Evolutionary conservation across 2,797 vertebrate genomes (phyloP), one percentile per base, ranked within the genome.

Genomic region (Pangasius macronema): DNA sequence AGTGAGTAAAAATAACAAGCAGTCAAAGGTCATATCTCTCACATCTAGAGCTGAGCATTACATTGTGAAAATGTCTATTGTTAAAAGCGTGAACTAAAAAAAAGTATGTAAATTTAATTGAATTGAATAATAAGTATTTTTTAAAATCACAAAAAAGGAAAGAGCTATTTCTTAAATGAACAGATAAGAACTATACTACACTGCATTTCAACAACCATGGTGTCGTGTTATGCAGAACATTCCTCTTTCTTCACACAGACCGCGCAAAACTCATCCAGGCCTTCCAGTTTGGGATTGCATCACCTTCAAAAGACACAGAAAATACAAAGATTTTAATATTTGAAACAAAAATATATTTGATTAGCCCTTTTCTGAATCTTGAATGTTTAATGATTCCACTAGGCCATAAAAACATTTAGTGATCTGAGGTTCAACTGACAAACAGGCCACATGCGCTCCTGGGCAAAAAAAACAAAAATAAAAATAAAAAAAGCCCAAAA

Each of bases 161-260:
- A 81, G 53, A 13, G 20, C 24, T 63, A n/a, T 27, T 63, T 61
- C 11, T 59, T 42, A 82, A 65, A 82, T 49, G 59, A 83, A 33
- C 80, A 42, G 42, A 57, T 11, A 57, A 59, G 20, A 82, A 20
- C 22, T 83, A 2, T 51, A 33, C 67, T 67, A 49, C 27, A 33
- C 30, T 65, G 42, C 14, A 67, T 83, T 65, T 51, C 14, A 61
- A 24, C 57, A 81, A 46, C 79, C 20, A 61, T 20, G 61, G 51
- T 83, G 42, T 22, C 1, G 65, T 33, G 27, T 49, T 6, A 67
- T 22, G n/a, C 42, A 67, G n/a, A 83, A 83, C 81, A 51, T 83
- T 83, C 61, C 18, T 1, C n/a, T 83, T 82, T 82, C 59, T 82
- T 65, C 61, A 46, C 36, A 42, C 46, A 82, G 57, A 46, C 81